Conservation (phyloP, 2,113 vertebrate species). For the Mugil cephalus region DNA sequence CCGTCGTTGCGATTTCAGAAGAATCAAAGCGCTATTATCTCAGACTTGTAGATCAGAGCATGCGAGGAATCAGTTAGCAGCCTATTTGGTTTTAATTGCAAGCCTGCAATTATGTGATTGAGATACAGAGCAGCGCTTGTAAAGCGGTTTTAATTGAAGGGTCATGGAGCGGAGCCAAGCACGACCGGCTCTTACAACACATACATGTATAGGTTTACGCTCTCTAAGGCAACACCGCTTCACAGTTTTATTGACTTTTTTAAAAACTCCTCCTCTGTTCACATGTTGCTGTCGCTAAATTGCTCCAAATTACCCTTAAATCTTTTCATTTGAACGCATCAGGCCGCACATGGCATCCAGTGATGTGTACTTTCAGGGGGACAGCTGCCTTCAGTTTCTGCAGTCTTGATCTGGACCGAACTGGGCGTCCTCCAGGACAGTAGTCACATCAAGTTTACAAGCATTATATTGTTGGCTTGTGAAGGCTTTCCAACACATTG, state of each 20-base stretch:
- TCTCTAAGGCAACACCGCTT: not conserved
- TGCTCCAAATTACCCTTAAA: conserved; percentile 50
- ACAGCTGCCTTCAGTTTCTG: conserved; percentile 29
- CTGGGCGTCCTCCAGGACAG: conserved; percentile 24
- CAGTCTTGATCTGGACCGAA: conserved; percentile 12
- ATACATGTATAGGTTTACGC: conserved; percentile 9
- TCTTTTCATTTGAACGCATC: conserved; percentile 42
- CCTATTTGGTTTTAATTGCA: conserved; percentile 3
- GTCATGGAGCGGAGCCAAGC: conserved; percentile 29
- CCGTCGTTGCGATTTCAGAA: not conserved
- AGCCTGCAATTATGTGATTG: conserved; percentile 15
- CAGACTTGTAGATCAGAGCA: not conserved
- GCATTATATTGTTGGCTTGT: conserved; percentile 17
- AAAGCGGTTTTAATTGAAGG: conserved; percentile 42
- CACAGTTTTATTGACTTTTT: conserved; percentile 61
- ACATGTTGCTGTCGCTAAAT: conserved; percentile 43
- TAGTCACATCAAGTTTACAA: conserved; percentile 17
- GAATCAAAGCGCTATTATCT: not conserved
- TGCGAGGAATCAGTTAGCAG: not conserved
- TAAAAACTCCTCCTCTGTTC: conserved; percentile 22
- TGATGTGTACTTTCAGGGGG: not conserved
- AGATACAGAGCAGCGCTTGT: conserved; percentile 6
- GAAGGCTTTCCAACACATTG: not conserved
- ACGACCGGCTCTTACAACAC: conserved; percentile 2
- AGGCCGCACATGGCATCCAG: conserved; percentile 10